Base-by-base conservation (phyloP, 2,888 invertebrate species). In the Sinotaia quadrata region DNA sequence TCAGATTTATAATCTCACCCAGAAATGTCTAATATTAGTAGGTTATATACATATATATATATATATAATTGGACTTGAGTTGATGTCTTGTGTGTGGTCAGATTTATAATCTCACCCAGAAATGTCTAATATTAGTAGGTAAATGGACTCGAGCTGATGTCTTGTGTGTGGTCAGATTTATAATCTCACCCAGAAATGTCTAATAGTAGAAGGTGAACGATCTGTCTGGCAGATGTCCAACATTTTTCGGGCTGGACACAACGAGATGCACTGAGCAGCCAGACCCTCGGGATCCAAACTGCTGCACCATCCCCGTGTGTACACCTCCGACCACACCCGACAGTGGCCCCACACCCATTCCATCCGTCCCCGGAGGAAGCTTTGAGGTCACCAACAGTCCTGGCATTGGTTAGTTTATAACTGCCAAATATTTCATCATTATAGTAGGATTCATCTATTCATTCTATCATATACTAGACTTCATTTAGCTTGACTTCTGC, bases 281-380 rank as follows among this genome's bases (percentile, higher is more conserved):
- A 15, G 80, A 80, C 59, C 80, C 80, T 8, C 73, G 76, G 61
- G 80, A 80, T 58, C 80, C 80, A 33, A 67, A 67, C 4, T 80
- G 80, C 31, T 80, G 80, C 67, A 71, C 78, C 62, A 76, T 80
- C 21, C 80, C 80, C 49, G 78, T 79, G 67, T 80, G 80, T 71
- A 75, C 76, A 29, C 76, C 75, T 8, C 51, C 72, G 8, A 77
- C 80, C 44, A 67, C 71, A 2, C 63, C 52, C n/a, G 73, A 72
- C 18, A 75, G 75, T 0, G 68, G 67, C 58, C 70, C 76, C 21
- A 63, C 75, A 12, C 78, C 78, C 18, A 73, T 68, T 36, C 73
- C 75, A 8, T 54, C 73, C 5, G 78, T 78, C 12, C 73, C 78
- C 12, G 74, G 70, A 24, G 67, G 57, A 3, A 72, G 74, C n/a